These are phyloP conservation scores for Syrrhaptes paradoxus DNA, from an alignment of 2,113 vertebrate genomes.

Conservation along the genomic window DNA sequence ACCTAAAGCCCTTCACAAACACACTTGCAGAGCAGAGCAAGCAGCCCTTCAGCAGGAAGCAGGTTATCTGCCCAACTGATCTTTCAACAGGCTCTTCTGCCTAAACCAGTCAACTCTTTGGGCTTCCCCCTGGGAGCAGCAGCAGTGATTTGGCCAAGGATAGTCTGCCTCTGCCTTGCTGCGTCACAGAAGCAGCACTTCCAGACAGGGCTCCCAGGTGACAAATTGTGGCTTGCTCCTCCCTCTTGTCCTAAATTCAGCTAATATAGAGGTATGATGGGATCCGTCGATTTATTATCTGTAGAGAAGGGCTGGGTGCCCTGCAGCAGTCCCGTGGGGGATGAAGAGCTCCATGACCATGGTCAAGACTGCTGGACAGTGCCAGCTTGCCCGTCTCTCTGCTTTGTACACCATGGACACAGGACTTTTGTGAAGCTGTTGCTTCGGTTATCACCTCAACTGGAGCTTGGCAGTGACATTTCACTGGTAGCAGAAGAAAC, in stretches of 20 bases:
- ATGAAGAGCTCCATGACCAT: not conserved
- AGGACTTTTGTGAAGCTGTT: not conserved
- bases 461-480: not conserved
- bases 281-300: not conserved
- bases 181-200: accelerated
- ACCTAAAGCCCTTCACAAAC: slow-evolving; percentile 1
- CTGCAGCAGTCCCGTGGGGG: too few species aligned
- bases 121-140: not conserved
- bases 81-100: not conserved
- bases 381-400: not conserved
- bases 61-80: not conserved
- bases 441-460: not conserved
- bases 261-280: not conserved
- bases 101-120: not conserved
- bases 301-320: not conserved
- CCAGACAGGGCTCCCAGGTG: not conserved
- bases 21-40: not conserved
- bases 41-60: not conserved
- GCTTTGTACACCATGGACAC: not conserved
- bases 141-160: not conserved
- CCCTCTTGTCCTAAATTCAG: not conserved
- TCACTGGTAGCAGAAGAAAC: not conserved
- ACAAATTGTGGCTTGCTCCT: not conserved
- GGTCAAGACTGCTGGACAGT: not conserved
- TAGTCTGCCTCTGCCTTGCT: accelerated